Percentiles rank a stretch among this genome's conserved stretches.
Evolutionary conservation across 2,888 invertebrate species (phyloP).

Genomic region (Melanargia galathea): DNA sequence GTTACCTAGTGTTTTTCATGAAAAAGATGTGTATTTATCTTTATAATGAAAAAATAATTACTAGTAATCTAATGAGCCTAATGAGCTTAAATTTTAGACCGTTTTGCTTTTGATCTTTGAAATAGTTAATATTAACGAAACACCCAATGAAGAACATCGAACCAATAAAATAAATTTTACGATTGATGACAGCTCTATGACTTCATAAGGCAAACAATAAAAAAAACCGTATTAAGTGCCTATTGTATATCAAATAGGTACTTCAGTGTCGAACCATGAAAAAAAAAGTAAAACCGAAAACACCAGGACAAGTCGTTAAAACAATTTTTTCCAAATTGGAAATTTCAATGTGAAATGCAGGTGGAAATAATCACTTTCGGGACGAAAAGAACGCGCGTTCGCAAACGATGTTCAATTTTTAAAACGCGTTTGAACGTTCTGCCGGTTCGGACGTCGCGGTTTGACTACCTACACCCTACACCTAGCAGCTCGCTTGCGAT

Average conservation of each 20-base stretch:
- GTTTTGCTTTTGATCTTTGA: not conserved
- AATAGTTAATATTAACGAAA: no score
- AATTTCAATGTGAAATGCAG: not conserved
- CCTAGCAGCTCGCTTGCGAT: slow-evolving; percentile 40
- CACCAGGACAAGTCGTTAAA: not conserved
- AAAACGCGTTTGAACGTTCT: slow-evolving; percentile 43
- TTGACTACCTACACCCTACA: slow-evolving; percentile 52
- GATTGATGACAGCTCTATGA: slow-evolving; percentile 21
- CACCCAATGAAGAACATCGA: no score
- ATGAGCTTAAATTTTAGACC: not conserved
- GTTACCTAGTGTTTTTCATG: no score
- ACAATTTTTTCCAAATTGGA: not conserved
- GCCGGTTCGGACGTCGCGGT: slow-evolving; percentile 46
- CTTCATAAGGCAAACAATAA: slow-evolving; percentile 12
- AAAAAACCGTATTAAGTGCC: not conserved
- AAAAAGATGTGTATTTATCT: no score
- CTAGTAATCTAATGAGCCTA: no score
- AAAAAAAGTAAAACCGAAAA: not conserved
- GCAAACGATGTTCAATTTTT: slow-evolving; percentile 26
- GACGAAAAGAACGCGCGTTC: slow-evolving; percentile 31
- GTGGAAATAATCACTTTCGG: slow-evolving; percentile 22
- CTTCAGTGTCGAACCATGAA: not conserved
- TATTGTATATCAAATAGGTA: slow-evolving; percentile 8
- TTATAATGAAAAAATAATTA: no score
- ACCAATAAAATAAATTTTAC: not conserved